Evolutionary conservation across 2,113 vertebrate genomes (phyloP), one percentile per base, ranked within the genome.

Genomic region (Lontra canadensis): DNA sequence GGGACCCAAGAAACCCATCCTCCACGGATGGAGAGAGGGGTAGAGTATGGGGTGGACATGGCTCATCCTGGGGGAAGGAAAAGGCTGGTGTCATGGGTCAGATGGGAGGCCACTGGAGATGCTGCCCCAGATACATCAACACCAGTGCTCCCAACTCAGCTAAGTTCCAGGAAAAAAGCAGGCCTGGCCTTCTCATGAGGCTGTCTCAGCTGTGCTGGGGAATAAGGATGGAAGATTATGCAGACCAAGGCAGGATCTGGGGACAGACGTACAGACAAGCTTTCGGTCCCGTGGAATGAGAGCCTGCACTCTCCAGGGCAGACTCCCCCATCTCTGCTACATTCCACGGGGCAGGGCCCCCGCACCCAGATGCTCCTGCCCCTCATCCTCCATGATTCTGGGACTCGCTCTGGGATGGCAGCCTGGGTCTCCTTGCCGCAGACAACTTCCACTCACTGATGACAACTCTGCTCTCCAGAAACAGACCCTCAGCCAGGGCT

Each of bases 281-380:
- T 29, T 36, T 31, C 31, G 4, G 44, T 25, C 57, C 39, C 3
- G 0, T 3, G 39, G 36, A 84, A 1, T 6, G 42, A 79, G 47
- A 61, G 65, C 6, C 29, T 34, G 21, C 52, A 59, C 42, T 18
- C 26, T 29, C 23, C 1, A 3, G 55, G 29, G 10, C 67, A 44
- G 12, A 6, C 4, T 55, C 84, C 36, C 73, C 6, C 23, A 2
- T 3, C 34, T 34, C 29, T 29, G 34, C 47, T 7, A 1, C 14
- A 2, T 15, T 39, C 47, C 13, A 8, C 15, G 4, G 26, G n/a
- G 15, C 36, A 15, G 36, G 17, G 26, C 10, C 3, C 6, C 81
- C 29, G 63, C 0, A 1, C 2, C 61, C n/a, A 3, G 63, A n/a
- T 55, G 5, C 12, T 61, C 6, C n/a, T n/a, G 11, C 6, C 39